Conservation (phyloP, 2,888 invertebrate genomes). For the Scaptomyza tumidula region DNA sequence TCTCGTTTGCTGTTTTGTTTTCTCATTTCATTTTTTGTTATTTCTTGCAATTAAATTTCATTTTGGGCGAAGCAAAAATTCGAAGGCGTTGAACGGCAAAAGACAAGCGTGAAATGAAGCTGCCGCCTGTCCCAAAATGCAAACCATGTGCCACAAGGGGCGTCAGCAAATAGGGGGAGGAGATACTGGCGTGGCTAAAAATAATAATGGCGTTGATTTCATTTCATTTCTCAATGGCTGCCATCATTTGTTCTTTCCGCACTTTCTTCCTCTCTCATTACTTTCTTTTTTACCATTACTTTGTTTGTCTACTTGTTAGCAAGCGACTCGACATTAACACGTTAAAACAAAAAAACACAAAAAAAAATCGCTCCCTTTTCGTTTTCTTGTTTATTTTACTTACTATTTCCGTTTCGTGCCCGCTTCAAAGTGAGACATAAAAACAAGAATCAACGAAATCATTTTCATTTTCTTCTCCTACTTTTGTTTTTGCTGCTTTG, state of each 20-base stretch:
- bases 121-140: conserved; percentile 12
- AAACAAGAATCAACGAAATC: conserved; percentile 48
- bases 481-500: conserved; percentile 18
- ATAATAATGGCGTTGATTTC: conserved; percentile 76
- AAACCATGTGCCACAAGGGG: conserved; percentile 12
- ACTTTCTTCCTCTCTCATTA: conserved; percentile 19
- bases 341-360: conserved; percentile 65
- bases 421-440: conserved; percentile 48
- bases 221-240: conserved; percentile 59
- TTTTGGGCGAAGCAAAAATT: conserved; percentile 45
- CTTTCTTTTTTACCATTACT: conserved; percentile 11
- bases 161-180: neutral
- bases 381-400: neutral
- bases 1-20: conserved; percentile 17
- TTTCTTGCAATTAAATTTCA: conserved; percentile 74
- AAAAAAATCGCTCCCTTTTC: conserved; percentile 41
- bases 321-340: conserved; percentile 65
- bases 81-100: conserved; percentile 36
- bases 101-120: conserved; percentile 27
- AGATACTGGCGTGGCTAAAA: conserved; percentile 36
- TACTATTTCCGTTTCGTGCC: conserved; percentile 43
- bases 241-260: conserved; percentile 37
- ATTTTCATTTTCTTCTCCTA: conserved; percentile 11
- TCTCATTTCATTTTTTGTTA: conserved; percentile 41
- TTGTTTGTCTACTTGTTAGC: conserved; percentile 73